Conservation (phyloP, 2,797 vertebrate genomes). For the Hydrocynus forskahlii region DNA sequence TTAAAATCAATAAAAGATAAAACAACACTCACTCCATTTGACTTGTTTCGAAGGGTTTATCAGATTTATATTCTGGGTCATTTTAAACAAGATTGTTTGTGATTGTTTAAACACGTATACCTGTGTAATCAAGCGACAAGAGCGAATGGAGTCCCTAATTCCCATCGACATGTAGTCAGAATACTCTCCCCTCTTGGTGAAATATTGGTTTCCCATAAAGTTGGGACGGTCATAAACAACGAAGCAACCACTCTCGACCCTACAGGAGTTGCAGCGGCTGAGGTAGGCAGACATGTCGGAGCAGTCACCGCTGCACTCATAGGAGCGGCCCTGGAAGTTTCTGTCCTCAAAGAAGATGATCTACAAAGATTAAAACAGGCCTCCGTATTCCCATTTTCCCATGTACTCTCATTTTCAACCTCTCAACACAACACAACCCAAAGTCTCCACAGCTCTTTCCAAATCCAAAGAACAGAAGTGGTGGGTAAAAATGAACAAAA, state of each 20-base stretch:
- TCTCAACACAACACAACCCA: too few species aligned
- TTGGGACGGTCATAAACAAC: conserved; percentile 46
- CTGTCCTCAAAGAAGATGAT: conserved; percentile 30
- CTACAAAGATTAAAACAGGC: not conserved
- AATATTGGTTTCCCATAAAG: conserved; percentile 62
- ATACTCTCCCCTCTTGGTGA: conserved; percentile 58
- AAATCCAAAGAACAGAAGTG: too few species aligned
- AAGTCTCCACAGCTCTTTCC: too few species aligned
- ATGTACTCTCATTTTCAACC: too few species aligned
- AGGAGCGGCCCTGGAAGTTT: conserved; percentile 6
- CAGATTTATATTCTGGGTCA: not conserved
- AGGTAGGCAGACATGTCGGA: conserved; percentile 58
- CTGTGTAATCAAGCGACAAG: conserved; percentile 56
- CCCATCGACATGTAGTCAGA: conserved; percentile 61
- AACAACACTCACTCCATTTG: not conserved
- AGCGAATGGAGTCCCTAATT: conserved; percentile 72
- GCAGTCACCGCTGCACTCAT: conserved; percentile 50
- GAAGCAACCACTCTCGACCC: not conserved
- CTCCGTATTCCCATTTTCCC: too few species aligned
- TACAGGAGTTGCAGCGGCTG: conserved; percentile 55
- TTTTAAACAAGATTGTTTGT: not conserved
- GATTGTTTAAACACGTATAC: not conserved
- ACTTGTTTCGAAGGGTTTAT: not conserved
- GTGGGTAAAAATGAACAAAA: too few species aligned
- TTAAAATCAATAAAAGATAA: not conserved